phyloP scores from a whole-genome alignment of 1,140 invertebrate genomes.

The Cydia amplana region DNA sequence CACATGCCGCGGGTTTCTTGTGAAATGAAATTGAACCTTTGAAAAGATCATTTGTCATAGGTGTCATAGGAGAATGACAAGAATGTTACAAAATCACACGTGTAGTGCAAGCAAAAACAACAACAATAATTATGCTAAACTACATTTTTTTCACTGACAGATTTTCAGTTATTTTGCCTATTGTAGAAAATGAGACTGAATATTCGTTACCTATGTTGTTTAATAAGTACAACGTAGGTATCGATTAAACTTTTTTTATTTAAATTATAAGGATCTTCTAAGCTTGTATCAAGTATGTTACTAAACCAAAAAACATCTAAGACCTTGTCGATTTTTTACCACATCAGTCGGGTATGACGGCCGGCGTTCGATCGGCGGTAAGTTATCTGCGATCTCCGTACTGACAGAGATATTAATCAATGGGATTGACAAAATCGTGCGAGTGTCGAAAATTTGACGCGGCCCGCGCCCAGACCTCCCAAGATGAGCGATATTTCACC shows the following conservation, averaged over 20 bases:
- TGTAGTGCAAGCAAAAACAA: neutral
- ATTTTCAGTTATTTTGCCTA: neutral
- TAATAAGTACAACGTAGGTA: neutral
- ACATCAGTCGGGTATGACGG: constrained; percentile 14
- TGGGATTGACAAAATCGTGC: constrained; percentile 74
- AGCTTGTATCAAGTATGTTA: neutral
- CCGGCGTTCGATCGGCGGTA: constrained; percentile 26
- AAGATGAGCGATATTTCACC: constrained; percentile 74
- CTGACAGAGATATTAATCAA: constrained; percentile 67
- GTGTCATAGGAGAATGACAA: neutral
- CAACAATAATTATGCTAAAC: neutral
- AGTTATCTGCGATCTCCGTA: constrained; percentile 60
- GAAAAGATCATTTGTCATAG: neutral
- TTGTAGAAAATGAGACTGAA: too few relatives aligned
- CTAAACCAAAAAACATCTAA: constrained; percentile 22
- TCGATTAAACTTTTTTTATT: neutral
- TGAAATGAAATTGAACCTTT: neutral
- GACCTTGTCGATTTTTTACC: constrained; percentile 22
- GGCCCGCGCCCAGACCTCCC: constrained; percentile 64
- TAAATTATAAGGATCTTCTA: neutral
- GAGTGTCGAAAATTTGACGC: constrained; percentile 73
- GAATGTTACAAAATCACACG: neutral
- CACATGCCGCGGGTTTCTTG: constrained; percentile 7
- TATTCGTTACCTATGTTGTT: too few relatives aligned
- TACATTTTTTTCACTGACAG: neutral